Evolutionary conservation across 2,888 invertebrate genomes (phyloP), one percentile per base, ranked within the genome.

Genomic region (Mimumesa dahlbomi): DNA sequence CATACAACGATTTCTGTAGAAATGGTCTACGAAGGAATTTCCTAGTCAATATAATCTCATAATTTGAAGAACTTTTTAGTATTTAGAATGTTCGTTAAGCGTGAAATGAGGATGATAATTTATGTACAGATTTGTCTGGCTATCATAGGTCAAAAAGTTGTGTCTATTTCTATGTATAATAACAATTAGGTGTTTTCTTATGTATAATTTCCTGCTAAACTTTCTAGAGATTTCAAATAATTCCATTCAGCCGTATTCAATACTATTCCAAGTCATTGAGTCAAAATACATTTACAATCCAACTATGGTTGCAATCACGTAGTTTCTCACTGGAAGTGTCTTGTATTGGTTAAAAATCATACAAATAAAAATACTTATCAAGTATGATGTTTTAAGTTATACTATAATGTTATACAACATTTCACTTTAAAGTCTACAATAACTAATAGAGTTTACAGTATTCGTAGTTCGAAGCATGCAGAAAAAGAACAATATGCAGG

Each of bases 101-200:
- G 6, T 42, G 16, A 31, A 58, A 62, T 36, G 31, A 46, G 59
- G 25, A 46, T 16, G 38, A 22, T 25, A 18, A n/a, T 49, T 48
- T 73, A 73, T 71, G 40, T 61, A 73, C 45, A 71, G 13, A 54
- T 54, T 31, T 29, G n/a, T 16, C 65, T 61, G 64, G 16, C n/a
- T 18, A 56, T 22, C 19, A 13, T 25, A 25, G 3, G 3, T 25
- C 7, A 25, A 25, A 25, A 7, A 25, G 43, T 49, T 67, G 18
- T 14, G 25, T 42, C 68, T 57, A 62, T 14, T 57, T 7, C 63
- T 62, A 68, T 36, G 53, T 62, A 49, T 53, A 54, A 29, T 65
- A 53, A 45, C 68, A 73, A 69, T 42, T 19, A 61, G 58, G 11
- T 40, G 25, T 22, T 62, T 66, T 63, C 52, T 43, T 73, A 73